Evolutionary conservation across 2,797 vertebrate species (phyloP).

Genomic region (Aselliscus stoliczkanus): DNA sequence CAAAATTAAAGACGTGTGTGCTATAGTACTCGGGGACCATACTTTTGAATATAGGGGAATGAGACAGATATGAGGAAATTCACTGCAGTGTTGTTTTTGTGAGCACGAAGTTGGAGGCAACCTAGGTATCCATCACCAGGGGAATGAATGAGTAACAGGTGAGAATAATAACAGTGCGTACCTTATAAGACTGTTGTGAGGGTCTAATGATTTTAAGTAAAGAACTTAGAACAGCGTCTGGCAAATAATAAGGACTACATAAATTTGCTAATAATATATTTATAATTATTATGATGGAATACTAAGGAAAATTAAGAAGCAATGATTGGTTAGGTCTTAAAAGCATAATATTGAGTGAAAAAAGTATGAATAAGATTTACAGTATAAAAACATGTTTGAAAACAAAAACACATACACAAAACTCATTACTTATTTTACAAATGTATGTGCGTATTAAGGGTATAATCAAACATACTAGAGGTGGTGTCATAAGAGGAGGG

Average conservation of each 20-base stretch:
- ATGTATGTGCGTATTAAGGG: conserved; percentile 4
- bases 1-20: background rate
- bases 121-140: background rate
- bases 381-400: background rate
- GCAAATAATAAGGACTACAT: background rate
- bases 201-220: background rate
- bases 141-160: background rate
- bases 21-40: background rate
- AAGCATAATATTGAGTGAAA: background rate
- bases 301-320: background rate
- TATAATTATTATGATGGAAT: background rate
- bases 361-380: background rate
- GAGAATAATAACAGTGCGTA: background rate
- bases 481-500: background rate
- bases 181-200: background rate
- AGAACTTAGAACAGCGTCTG: background rate
- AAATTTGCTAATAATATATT: background rate
- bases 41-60: background rate
- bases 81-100: background rate
- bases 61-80: background rate
- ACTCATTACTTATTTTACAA: background rate
- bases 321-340: background rate
- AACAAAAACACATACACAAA: background rate
- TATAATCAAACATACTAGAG: background rate
- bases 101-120: background rate